phyloP scores from a whole-genome alignment of 2,797 vertebrate genomes.

The Pseudomugil gertrudae region DNA sequence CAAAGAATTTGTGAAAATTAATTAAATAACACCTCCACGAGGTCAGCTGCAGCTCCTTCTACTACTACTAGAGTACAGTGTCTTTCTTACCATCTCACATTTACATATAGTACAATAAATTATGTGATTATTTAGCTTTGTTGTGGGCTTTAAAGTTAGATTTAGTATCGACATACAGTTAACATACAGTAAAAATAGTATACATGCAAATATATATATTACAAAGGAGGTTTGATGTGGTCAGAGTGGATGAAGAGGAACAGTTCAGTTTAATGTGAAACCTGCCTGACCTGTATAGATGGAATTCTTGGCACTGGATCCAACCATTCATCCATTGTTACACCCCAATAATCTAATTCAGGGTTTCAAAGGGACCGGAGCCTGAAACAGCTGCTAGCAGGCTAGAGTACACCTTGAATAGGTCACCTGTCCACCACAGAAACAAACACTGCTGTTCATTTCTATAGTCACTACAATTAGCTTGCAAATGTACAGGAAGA shows the following conservation, averaged over 20 bases:
- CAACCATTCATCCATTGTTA: no score
- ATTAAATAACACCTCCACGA: not conserved
- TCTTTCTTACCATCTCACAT: not conserved
- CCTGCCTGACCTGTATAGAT: not conserved
- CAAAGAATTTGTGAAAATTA: conserved; percentile 13
- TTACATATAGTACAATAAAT: not conserved
- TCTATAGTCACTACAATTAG: not conserved
- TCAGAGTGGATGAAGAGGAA: no score
- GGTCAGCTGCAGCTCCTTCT: conserved; percentile 9
- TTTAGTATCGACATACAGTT: not conserved
- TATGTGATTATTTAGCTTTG: not conserved
- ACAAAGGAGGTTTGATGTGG: not conserved
- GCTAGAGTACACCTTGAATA: not conserved
- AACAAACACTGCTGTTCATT: not conserved
- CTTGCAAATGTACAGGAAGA: not conserved
- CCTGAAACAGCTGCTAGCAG: no score
- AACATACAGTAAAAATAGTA: not conserved
- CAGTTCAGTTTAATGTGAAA: not conserved
- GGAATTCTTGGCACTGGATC: no score
- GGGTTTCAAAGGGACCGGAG: not conserved
- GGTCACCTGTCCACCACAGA: no score
- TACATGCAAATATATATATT: not conserved
- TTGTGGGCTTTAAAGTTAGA: not conserved
- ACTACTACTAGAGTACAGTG: conserved; percentile 41
- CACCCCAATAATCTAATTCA: no score